These are phyloP conservation scores for Meteorus colon DNA, from an alignment of 2,888 invertebrate species.

Conservation along the genomic window DNA sequence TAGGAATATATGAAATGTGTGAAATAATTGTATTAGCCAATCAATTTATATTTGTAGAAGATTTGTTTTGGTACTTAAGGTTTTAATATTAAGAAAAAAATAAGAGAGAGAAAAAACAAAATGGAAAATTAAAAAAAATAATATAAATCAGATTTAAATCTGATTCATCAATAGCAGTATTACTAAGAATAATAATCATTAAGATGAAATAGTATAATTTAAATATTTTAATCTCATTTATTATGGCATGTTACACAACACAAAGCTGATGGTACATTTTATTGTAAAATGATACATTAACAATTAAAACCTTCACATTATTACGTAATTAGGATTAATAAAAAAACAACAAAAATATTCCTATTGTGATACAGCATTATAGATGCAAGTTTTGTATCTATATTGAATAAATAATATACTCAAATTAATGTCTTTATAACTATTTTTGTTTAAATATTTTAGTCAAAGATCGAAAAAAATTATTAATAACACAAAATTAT, in stretches of 20 bases:
- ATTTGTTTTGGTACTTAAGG: constrained; percentile 50
- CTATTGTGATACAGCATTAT: constrained; percentile 52
- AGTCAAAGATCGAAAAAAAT: too few species aligned
- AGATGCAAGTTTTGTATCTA: constrained; percentile 48
- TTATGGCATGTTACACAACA: background rate
- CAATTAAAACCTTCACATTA: background rate
- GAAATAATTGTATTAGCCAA: constrained; percentile 5
- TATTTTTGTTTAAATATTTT: too few species aligned
- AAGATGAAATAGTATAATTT: constrained; percentile 26
- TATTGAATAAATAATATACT: constrained; percentile 9
- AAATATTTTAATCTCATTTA: constrained; percentile 2
- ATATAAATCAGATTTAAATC: constrained; percentile 32
- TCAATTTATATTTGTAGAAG: constrained; percentile 43
- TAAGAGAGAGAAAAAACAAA: constrained; percentile 44
- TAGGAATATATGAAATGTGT: background rate
- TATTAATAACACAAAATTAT: too few species aligned
- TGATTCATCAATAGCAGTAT: constrained; percentile 52
- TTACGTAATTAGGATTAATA: background rate
- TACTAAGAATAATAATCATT: constrained; percentile 41
- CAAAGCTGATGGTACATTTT: background rate
- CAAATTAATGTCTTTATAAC: constrained; percentile 30
- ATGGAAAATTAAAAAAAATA: background rate
- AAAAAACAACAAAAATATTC: constrained; percentile 36
- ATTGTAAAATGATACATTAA: background rate
- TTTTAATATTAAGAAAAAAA: constrained; percentile 44